These are phyloP conservation scores for Acrossocheilus fasciatus DNA, from an alignment of 2,797 vertebrate species.

Conservation along the genomic window DNA sequence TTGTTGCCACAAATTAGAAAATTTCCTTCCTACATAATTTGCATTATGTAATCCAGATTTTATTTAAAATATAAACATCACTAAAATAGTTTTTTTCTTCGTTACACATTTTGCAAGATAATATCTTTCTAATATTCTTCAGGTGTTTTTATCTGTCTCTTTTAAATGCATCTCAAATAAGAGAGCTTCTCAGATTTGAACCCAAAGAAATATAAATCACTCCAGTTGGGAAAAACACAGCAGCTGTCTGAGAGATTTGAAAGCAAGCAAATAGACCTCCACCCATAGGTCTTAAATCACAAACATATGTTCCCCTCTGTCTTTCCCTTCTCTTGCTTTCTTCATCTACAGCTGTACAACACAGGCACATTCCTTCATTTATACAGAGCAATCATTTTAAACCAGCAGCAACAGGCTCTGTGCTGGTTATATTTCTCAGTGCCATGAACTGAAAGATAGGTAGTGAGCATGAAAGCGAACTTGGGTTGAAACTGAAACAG, in stretches of 20 bases:
- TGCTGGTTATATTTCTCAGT: constrained; percentile 4
- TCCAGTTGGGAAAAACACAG: constrained; percentile 10
- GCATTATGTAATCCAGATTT: neutral
- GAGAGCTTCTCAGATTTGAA: constrained; percentile 9
- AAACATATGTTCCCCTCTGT: constrained; percentile 54
- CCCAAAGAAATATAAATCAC: neutral
- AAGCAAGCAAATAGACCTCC: constrained; percentile 30
- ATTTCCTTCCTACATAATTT: neutral
- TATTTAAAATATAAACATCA: neutral
- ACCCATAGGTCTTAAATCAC: constrained; percentile 48
- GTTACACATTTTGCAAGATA: neutral
- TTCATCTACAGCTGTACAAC: constrained; percentile 9
- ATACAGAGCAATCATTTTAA: constrained; percentile 13
- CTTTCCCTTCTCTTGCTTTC: neutral
- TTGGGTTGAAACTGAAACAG: constrained; percentile 18
- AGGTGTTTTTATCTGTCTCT: constrained; percentile 1
- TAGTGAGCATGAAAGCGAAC: constrained; percentile 15
- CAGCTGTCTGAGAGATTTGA: constrained; percentile 23
- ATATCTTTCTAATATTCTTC: neutral
- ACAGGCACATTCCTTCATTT: constrained; percentile 33
- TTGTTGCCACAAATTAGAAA: neutral
- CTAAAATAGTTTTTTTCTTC: neutral
- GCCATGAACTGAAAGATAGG: constrained; percentile 10
- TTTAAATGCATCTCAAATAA: neutral
- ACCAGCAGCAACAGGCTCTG: constrained; percentile 11